A percentile compares a stretch with the other conserved stretches of the same genome.
Conservation (phyloP, 2,113 vertebrate genomes). For the Perca fluviatilis region DNA sequence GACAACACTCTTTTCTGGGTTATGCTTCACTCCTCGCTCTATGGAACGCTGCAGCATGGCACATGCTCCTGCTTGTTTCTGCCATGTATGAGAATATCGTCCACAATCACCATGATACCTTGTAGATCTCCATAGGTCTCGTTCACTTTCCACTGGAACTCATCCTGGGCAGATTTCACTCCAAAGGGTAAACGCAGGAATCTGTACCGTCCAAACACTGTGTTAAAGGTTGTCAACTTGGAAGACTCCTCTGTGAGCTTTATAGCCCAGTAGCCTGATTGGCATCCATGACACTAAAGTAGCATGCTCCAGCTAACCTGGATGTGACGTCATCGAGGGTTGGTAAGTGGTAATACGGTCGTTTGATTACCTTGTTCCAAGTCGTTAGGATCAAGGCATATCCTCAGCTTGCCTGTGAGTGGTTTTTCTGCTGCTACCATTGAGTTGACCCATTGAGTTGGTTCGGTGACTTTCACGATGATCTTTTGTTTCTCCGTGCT, state of each 20-base stretch:
- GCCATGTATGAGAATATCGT: slow-evolving; percentile 2
- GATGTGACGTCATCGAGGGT: slow-evolving; percentile 25
- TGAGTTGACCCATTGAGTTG: not conserved
- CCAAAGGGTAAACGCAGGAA: slow-evolving; percentile 42
- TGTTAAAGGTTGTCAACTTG: slow-evolving; percentile 39
- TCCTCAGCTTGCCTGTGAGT: not conserved
- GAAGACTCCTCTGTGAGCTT: slow-evolving; percentile 41
- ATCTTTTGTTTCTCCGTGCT: not conserved
- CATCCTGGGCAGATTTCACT: slow-evolving; percentile 10
- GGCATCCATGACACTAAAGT: slow-evolving; percentile 39
- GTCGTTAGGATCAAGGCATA: slow-evolving; percentile 20
- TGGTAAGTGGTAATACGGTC: slow-evolving; percentile 33
- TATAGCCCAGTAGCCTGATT: slow-evolving; percentile 42
- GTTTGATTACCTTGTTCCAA: slow-evolving; percentile 41
- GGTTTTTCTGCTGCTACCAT: not conserved
- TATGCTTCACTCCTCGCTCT: slow-evolving; percentile 28
- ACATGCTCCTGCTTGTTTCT: slow-evolving; percentile 6
- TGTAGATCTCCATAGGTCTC: slow-evolving; percentile 28
- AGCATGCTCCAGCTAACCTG: slow-evolving; percentile 22
- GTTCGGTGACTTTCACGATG: not conserved
- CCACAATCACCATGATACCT: not conserved
- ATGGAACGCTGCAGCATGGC: slow-evolving; percentile 12
- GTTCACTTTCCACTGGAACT: slow-evolving; percentile 22
- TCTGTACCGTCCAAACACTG: slow-evolving; percentile 8
- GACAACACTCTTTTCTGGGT: slow-evolving; percentile 27